These are phyloP conservation scores for Dryocosmus kuriphilus DNA, from an alignment of 2,888 invertebrate genomes.

Conservation along the genomic window DNA sequence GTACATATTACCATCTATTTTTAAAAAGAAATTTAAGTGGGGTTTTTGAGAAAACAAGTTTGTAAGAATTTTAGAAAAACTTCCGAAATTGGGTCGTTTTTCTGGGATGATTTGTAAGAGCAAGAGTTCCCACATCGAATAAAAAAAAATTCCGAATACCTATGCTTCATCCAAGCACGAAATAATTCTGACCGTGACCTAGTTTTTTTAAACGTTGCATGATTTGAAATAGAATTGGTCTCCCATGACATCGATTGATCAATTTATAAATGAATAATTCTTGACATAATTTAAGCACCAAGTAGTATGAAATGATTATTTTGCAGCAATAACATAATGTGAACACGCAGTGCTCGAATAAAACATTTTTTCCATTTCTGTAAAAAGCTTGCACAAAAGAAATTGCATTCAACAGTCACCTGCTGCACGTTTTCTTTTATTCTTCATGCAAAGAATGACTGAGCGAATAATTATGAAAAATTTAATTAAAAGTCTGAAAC, in stretches of 20 bases:
- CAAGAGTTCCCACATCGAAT: too few species aligned
- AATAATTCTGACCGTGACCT: too few species aligned
- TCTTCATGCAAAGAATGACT: background rate
- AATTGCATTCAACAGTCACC: slow-evolving; percentile 4
- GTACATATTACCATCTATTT: too few species aligned
- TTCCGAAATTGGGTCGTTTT: too few species aligned
- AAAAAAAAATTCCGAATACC: too few species aligned
- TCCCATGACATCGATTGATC: background rate
- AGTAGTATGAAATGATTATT: background rate
- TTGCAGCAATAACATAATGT: slow-evolving; percentile 6
- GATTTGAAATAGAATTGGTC: background rate
- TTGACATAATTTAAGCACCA: too few species aligned
- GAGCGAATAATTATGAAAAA: background rate
- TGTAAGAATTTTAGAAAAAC: too few species aligned
- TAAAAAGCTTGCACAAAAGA: background rate
- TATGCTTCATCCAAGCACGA: too few species aligned
- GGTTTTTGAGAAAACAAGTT: too few species aligned
- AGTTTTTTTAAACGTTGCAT: too few species aligned
- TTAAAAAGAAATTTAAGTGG: too few species aligned
- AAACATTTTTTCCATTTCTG: background rate
- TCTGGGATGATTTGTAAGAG: too few species aligned
- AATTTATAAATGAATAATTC: background rate
- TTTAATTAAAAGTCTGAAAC: slow-evolving; percentile 16
- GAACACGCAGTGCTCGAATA: background rate
- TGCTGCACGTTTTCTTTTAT: background rate